Evolutionary conservation across 2,888 invertebrate species (phyloP), one percentile per base, ranked within the genome.

Genomic region (Leuctra nigra): DNA sequence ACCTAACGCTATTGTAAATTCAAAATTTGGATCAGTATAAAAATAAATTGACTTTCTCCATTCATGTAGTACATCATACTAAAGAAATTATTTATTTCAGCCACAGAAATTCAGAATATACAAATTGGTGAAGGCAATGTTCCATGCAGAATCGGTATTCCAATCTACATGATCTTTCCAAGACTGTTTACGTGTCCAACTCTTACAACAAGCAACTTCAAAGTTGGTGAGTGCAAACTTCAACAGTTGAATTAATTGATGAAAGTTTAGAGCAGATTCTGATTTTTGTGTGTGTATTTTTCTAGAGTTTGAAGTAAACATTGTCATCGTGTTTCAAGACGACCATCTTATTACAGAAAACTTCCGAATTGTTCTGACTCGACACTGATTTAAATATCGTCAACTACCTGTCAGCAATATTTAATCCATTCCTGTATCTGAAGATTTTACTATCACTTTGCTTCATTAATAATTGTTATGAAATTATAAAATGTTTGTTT

Each of bases 61-160:
- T n/a, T n/a, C n/a, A n/a, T n/a, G n/a, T n/a, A n/a, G n/a, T n/a
- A n/a, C n/a, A n/a, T n/a, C n/a, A n/a, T n/a, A n/a, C n/a, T n/a
- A n/a, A n/a, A n/a, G n/a, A n/a, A n/a, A n/a, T n/a, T n/a, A n/a
- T n/a, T n/a, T n/a, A n/a, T n/a, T 72, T 56, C 70, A 91, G 95
- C 94, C 16, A 97, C 96, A 7, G 97, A 98, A 80, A 92, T 98
- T 64, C 97, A 97, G 77, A 97, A 95, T 70, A 94, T 98, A 69
- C 97, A 98, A 79, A 87, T 97, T 61, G 94, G 91, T 1, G 93
- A 91, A 68, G 97, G 97, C 25, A 92, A 96, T 75, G 84, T 93
- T 54, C 79, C 83, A 53, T 82, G 87, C 58, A 84, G 85, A 61
- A 75, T 94, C 47, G 80, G 85, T 62, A 82, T 98, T 67, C 95